These are phyloP conservation scores for Brachionus plicatilis DNA, from an alignment of 1,140 invertebrate species.

Conservation along the genomic window DNA sequence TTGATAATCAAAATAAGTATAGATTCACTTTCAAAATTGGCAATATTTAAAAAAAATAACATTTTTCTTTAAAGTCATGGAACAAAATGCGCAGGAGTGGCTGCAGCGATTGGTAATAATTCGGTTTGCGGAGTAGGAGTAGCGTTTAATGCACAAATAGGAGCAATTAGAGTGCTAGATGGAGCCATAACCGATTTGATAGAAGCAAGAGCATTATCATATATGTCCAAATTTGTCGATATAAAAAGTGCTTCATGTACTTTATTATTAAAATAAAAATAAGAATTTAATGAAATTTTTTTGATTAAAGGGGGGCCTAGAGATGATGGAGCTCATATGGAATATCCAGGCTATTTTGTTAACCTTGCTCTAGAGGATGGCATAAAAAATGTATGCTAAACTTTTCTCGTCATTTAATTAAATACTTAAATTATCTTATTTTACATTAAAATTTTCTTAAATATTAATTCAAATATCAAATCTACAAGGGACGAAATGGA, in stretches of 20 bases:
- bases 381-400: slow-evolving; percentile 46
- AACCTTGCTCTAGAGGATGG: slow-evolving; percentile 49
- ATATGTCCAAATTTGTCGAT: slow-evolving; percentile 50
- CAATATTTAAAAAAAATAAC: neutral
- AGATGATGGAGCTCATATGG: slow-evolving; percentile 53
- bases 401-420: neutral
- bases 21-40: neutral
- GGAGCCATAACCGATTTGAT: slow-evolving; percentile 52
- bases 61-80: slow-evolving; percentile 67
- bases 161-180: slow-evolving; percentile 61
- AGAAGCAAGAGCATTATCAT: slow-evolving; percentile 47
- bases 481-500: slow-evolving; percentile 52
- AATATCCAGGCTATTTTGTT: slow-evolving; percentile 50
- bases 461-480: too few species aligned
- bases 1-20: slow-evolving; percentile 40
- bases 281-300: neutral
- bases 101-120: slow-evolving; percentile 93
- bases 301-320: slow-evolving; percentile 45
- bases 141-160: slow-evolving; percentile 83
- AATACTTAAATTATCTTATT: neutral
- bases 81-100: slow-evolving; percentile 94
- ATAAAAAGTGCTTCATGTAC: slow-evolving; percentile 57
- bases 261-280: neutral
- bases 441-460: too few species aligned
- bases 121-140: slow-evolving; percentile 89